Evolutionary conservation across 2,888 invertebrate species (phyloP).

Genomic region (Luperina testacea): DNA sequence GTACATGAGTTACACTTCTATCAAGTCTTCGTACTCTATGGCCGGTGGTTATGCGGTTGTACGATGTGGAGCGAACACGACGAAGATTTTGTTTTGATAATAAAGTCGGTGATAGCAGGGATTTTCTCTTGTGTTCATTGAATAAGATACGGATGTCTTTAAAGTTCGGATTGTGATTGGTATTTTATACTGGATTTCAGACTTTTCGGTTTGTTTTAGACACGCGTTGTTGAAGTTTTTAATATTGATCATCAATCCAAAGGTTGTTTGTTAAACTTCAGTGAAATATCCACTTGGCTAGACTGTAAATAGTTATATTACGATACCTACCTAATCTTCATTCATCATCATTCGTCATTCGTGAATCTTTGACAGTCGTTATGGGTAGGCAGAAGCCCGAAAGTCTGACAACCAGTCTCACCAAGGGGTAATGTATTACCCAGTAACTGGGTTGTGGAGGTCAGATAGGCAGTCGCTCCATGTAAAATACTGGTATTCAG

Average conservation of each 20-base stretch:
- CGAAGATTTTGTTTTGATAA: conserved; percentile 54
- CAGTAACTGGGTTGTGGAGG: too few relatives aligned
- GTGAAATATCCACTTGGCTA: not conserved
- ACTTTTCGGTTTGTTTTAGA: not conserved
- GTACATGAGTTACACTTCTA: not conserved
- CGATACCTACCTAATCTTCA: not conserved
- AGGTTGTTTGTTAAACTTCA: not conserved
- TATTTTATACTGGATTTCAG: not conserved
- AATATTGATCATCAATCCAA: not conserved
- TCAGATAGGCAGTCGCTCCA: too few relatives aligned
- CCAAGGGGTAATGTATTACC: too few relatives aligned
- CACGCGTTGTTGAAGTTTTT: not conserved
- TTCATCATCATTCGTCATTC: not conserved
- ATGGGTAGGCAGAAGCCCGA: too few relatives aligned
- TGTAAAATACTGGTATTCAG: too few relatives aligned
- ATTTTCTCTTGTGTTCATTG: conserved; percentile 30
- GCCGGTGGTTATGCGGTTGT: conserved; percentile 35
- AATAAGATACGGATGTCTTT: conserved; percentile 28
- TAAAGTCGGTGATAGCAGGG: conserved; percentile 21
- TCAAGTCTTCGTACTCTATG: conserved; percentile 16
- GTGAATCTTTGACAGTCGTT: too few relatives aligned
- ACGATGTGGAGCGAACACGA: conserved; percentile 34
- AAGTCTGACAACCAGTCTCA: too few relatives aligned
- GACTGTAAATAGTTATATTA: not conserved
- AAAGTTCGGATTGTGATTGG: conserved; percentile 1